These are phyloP conservation scores for Melieria picta DNA, from an alignment of 2,888 invertebrate genomes.

Conservation along the genomic window DNA sequence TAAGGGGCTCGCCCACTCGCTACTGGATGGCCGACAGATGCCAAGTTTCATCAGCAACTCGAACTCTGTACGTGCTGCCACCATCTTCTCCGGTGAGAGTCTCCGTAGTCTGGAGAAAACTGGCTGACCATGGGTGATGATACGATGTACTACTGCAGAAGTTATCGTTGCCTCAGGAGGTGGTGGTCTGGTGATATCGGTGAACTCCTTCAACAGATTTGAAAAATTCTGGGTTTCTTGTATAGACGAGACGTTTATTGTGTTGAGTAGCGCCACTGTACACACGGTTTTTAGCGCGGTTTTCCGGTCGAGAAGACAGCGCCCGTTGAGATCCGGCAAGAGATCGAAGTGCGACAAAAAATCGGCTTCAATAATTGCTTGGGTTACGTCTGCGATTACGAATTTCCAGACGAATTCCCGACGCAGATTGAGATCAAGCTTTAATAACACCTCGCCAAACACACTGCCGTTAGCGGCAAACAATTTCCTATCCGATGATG, in stretches of 20 bases:
- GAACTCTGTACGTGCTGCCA: slow-evolving; percentile 39
- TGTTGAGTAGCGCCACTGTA: not conserved
- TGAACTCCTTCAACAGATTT: not conserved
- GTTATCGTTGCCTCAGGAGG: too few relatives aligned
- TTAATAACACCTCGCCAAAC: not conserved
- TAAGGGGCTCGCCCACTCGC: slow-evolving; percentile 62
- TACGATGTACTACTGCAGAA: too few relatives aligned
- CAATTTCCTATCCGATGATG: not conserved
- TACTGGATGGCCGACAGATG: slow-evolving; percentile 62
- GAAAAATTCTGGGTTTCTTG: not conserved
- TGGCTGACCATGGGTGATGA: not conserved
- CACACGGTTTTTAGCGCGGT: not conserved
- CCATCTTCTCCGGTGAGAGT: slow-evolving; percentile 49
- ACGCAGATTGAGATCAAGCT: not conserved
- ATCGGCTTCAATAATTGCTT: not conserved
- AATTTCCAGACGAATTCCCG: slow-evolving; percentile 7
- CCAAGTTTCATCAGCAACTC: slow-evolving; percentile 51
- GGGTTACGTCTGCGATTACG: slow-evolving; percentile 1
- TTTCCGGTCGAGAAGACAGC: not conserved
- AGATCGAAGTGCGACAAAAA: not conserved
- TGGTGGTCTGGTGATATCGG: not conserved
- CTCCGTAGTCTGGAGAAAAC: slow-evolving; percentile 38
- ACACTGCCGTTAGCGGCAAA: not conserved
- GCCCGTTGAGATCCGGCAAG: not conserved
- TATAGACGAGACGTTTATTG: not conserved